phyloP scores from a whole-genome alignment of 2,888 invertebrate species.

The Platerodrilus igneus region DNA sequence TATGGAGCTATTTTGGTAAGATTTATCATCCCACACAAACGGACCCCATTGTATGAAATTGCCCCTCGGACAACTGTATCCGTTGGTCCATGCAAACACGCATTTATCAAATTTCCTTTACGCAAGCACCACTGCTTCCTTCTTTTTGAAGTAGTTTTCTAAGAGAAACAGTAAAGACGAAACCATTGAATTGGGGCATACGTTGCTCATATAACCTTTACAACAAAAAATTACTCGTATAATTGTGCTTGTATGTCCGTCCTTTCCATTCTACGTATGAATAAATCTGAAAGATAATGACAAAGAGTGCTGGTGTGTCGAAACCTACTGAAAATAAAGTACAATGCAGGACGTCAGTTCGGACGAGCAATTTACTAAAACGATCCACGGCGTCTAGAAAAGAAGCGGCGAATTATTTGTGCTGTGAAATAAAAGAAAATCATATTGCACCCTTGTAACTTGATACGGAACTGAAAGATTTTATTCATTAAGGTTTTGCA shows the following conservation, averaged over 20 bases:
- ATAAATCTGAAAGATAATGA: neutral
- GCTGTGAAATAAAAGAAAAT: slow-evolving; percentile 35
- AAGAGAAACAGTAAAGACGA: slow-evolving; percentile 7
- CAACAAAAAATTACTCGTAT: neutral
- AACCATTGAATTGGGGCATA: slow-evolving; percentile 4
- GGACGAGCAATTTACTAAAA: slow-evolving; percentile 42
- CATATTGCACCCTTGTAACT: slow-evolving; percentile 32
- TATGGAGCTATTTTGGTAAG: slow-evolving; percentile 22
- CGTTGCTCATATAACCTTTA: neutral
- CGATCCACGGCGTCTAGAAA: slow-evolving; percentile 34
- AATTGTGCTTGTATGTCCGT: neutral
- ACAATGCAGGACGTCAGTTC: slow-evolving; percentile 30
- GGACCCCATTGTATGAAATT: slow-evolving; percentile 27
- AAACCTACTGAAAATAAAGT: slow-evolving; percentile 29
- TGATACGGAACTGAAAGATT: slow-evolving; percentile 20
- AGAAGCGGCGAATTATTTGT: slow-evolving; percentile 34
- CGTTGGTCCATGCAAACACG: slow-evolving; percentile 27
- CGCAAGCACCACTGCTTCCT: slow-evolving; percentile 7
- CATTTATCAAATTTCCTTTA: slow-evolving; percentile 20
- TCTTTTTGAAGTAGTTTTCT: neutral
- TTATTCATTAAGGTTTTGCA: slow-evolving; percentile 17
- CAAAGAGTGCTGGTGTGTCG: slow-evolving; percentile 10
- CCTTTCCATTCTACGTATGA: neutral
- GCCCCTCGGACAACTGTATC: slow-evolving; percentile 24
- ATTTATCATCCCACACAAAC: slow-evolving; percentile 27